phyloP scores from a whole-genome alignment of 2,888 invertebrate genomes.

The Euproctis similis region DNA sequence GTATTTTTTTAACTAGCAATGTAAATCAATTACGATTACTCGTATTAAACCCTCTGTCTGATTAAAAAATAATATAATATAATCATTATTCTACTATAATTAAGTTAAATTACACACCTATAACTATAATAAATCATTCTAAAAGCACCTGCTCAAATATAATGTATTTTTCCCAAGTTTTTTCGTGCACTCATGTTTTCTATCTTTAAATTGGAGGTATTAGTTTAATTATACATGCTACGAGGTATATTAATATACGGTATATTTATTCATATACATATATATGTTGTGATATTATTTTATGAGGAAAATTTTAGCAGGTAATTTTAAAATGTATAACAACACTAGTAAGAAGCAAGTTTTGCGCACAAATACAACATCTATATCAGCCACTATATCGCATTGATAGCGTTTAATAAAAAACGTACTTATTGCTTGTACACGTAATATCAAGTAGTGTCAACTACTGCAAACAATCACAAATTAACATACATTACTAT shows the following conservation, averaged over 20 bases:
- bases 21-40: no score
- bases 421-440: conserved; percentile 73
- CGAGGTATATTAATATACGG: no score
- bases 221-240: no score
- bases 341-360: conserved; percentile 53
- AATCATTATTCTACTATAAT: conserved; percentile 15
- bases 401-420: conserved; percentile 57
- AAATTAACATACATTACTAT: conserved; percentile 46
- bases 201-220: no score
- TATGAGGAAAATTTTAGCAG: conserved; percentile 3
- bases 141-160: conserved; percentile 1
- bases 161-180: no score
- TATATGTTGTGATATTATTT: no score
- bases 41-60: no score
- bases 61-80: no score
- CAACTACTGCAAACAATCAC: conserved; percentile 66
- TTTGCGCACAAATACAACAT: conserved; percentile 68
- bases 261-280: no score
- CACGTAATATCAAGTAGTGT: conserved; percentile 60
- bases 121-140: conserved; percentile 14
- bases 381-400: conserved; percentile 51
- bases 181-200: no score
- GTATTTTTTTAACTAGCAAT: no score
- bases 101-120: conserved; percentile 22
- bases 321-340: no score